Evolutionary conservation across 2,113 vertebrate genomes (phyloP), one percentile per base, ranked within the genome.

Genomic region (Sturnus vulgaris): DNA sequence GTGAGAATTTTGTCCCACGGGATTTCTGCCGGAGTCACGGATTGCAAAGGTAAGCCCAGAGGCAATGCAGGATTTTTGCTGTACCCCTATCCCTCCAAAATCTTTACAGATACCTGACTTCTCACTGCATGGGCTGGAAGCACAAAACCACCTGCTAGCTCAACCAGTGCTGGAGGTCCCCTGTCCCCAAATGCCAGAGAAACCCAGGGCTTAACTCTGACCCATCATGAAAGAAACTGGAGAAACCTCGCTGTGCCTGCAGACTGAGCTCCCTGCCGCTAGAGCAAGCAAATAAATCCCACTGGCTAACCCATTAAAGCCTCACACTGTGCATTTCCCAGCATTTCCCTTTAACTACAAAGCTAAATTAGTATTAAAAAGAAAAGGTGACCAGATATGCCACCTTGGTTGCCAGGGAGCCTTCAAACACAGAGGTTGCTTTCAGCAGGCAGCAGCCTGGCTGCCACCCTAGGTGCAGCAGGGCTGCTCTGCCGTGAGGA

Each of bases 1-100:
- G 6, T 10, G 23, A 23, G 47, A 37, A 28, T 77, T 72, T 61
- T 22, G 2, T 61, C 27, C 40, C n/a, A 30, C 0, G 0, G 37
- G 20, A 57, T 70, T 90, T 82, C 83, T 92, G 70, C 10, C 37
- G 21, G 81, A 88, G 55, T 42, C 44, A 11, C 3, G 1, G 15
- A 33, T 31, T 21, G 27, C 65, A 23, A 50, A 57, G 13, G 11
- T 47, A 55, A 70, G 42, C 31, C 27, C 31, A 61, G 60, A 47
- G 39, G 55, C 44, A 50, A 12, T 5, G 39, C 1, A 2, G 63
- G 17, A 17, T 56, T 18, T 78, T 30, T 47, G 49, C 33, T 73
- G 5, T 25, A 35, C n/a, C 31, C 57, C 80, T 49, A 2, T 16
- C 52, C 16, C 28, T 80, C 68, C 61, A 59, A 46, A 47, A 30